Percentiles rank a stretch among this genome's conserved stretches.
These are phyloP conservation scores for Falco berigora DNA, from an alignment of 2,797 vertebrate genomes.

Conservation along the genomic window DNA sequence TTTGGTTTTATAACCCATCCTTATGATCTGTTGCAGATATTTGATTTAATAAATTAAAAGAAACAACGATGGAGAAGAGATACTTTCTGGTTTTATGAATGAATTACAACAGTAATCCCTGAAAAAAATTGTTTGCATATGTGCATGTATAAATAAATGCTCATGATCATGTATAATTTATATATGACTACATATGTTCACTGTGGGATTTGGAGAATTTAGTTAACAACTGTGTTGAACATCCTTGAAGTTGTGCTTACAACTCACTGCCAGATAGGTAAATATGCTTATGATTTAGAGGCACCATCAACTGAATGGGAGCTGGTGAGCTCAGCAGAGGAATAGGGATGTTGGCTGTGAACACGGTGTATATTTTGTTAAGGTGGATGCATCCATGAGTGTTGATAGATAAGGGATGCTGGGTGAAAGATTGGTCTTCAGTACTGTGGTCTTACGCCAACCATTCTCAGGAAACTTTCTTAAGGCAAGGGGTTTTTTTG, in stretches of 20 bases:
- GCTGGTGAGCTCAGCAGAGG: not conserved
- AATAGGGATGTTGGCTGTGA: not conserved
- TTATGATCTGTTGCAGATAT: not conserved
- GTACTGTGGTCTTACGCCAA: not conserved
- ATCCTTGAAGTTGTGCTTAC: not conserved
- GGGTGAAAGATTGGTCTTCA: not conserved
- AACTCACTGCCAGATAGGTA: not conserved
- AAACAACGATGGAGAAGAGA: not conserved
- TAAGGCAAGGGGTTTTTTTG: accelerated
- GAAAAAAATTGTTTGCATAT: not conserved
- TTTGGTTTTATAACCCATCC: not conserved
- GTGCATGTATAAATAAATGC: not conserved
- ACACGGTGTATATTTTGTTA: not conserved
- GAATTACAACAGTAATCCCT: not conserved
- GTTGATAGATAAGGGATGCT: not conserved
- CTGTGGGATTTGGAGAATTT: not conserved
- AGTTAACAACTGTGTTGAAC: not conserved
- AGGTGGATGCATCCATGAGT: not conserved
- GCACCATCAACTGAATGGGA: not conserved
- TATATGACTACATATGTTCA: not conserved
- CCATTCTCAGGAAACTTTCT: not conserved
- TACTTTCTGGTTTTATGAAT: not conserved
- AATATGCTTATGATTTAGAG: not conserved
- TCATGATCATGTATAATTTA: not conserved
- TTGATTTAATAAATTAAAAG: not conserved